Conservation (phyloP, 2,888 invertebrate species). For the Pyrrhia umbra region DNA sequence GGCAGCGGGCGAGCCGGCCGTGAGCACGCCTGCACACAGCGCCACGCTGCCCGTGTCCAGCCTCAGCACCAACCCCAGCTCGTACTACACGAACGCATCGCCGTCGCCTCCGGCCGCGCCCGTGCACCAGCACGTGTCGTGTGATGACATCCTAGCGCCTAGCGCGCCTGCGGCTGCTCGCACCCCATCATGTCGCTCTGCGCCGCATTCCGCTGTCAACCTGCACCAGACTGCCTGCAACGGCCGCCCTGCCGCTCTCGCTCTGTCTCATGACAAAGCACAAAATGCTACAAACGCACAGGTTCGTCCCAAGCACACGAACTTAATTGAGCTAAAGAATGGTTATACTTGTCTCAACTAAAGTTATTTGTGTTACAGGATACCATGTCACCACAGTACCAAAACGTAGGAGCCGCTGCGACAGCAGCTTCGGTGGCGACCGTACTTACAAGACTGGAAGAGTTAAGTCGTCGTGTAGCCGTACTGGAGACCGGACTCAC, state of each 20-base stretch:
- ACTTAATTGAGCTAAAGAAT: background rate
- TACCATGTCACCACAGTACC: slow-evolving; percentile 85
- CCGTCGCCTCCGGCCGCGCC: slow-evolving; percentile 89
- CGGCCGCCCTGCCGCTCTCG: slow-evolving; percentile 82
- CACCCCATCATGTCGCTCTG: slow-evolving; percentile 84
- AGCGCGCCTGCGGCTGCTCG: slow-evolving; percentile 76
- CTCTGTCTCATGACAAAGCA: slow-evolving; percentile 76
- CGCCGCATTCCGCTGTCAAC: slow-evolving; percentile 87
- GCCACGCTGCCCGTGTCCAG: slow-evolving; percentile 89
- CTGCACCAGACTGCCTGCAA: slow-evolving; percentile 77
- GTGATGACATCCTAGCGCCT: slow-evolving; percentile 85
- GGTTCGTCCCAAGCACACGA: slow-evolving; percentile 57
- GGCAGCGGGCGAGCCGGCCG: slow-evolving; percentile 81
- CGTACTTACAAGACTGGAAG: slow-evolving; percentile 92
- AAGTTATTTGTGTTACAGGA: slow-evolving; percentile 71
- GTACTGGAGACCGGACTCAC: slow-evolving; percentile 93
- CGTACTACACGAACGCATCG: slow-evolving; percentile 91
- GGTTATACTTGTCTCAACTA: background rate
- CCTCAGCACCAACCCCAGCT: slow-evolving; percentile 88
- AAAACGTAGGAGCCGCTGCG: slow-evolving; percentile 83
- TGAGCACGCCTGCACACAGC: slow-evolving; percentile 87
- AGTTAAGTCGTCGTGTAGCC: slow-evolving; percentile 92
- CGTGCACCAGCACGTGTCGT: slow-evolving; percentile 84
- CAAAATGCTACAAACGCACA: slow-evolving; percentile 74
- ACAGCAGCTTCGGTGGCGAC: slow-evolving; percentile 85